These are phyloP conservation scores for Drusus annulatus DNA, from an alignment of 1,140 invertebrate genomes.

Conservation along the genomic window DNA sequence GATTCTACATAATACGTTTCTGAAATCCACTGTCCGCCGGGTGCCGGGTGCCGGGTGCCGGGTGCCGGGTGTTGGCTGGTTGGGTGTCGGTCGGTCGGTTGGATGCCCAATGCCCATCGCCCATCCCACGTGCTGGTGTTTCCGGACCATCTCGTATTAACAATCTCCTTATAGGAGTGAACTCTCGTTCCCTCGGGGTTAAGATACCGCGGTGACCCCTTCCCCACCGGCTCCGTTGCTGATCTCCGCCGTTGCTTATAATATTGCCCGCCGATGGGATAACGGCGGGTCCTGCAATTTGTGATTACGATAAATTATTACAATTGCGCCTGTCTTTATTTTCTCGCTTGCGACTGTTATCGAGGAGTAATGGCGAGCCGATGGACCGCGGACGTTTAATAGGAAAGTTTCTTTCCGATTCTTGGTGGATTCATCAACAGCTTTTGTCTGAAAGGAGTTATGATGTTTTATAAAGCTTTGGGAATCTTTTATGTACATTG, in stretches of 20 bases:
- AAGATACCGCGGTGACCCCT: constrained; percentile 54
- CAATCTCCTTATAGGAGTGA: constrained; percentile 54
- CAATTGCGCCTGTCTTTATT: constrained; percentile 42
- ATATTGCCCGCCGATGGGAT: constrained; percentile 45
- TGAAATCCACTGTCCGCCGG: no score
- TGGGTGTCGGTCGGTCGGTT: no score
- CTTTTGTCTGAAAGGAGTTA: no score
- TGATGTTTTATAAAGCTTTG: no score
- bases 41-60: no score
- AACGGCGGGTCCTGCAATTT: constrained; percentile 55
- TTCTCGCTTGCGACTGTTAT: constrained; percentile 31
- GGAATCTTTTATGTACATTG: no score
- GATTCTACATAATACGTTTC: no score
- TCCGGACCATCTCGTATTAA: constrained; percentile 48
- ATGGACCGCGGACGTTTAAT: background rate
- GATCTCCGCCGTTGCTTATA: constrained; percentile 42
- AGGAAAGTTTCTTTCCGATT: background rate
- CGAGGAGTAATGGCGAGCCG: background rate
- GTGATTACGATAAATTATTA: constrained; percentile 52
- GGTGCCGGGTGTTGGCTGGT: no score
- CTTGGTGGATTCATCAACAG: background rate
- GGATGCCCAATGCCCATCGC: background rate
- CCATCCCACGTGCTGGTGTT: constrained; percentile 49
- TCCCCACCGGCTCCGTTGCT: constrained; percentile 8
- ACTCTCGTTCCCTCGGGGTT: constrained; percentile 48